Percentiles rank a stretch among this genome's conserved stretches.
Conservation (phyloP, 2,888 invertebrate genomes). For the Hymenopus coronatus region DNA sequence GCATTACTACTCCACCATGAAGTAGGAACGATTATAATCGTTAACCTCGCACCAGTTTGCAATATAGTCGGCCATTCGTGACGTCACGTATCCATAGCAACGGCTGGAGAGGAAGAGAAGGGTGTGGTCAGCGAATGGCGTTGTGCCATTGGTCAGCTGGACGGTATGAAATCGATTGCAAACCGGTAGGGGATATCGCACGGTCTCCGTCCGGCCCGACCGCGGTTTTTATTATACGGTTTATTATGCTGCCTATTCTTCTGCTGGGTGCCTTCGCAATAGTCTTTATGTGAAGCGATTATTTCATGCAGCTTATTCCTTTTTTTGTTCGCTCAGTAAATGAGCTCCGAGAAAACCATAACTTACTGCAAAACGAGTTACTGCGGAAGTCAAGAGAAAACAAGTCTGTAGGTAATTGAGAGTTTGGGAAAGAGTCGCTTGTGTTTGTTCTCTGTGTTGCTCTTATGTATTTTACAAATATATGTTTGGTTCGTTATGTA, state of each 20-base stretch:
- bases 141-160: slow-evolving; percentile 20
- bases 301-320: not conserved
- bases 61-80: not conserved
- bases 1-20: not conserved
- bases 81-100: not conserved
- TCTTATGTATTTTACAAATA: too few relatives aligned
- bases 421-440: too few relatives aligned
- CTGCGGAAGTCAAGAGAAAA: not conserved
- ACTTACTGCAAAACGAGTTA: not conserved
- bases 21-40: not conserved
- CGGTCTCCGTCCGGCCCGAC: not conserved
- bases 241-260: not conserved
- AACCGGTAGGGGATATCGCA: not conserved
- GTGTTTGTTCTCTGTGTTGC: too few relatives aligned
- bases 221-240: not conserved
- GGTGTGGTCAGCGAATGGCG: slow-evolving; percentile 24
- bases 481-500: too few relatives aligned
- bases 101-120: not conserved
- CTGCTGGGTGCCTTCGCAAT: not conserved
- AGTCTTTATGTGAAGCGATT: not conserved
- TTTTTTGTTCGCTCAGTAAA: not conserved
- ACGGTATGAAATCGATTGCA: slow-evolving; percentile 12
- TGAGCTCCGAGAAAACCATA: not conserved
- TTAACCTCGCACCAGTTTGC: not conserved
- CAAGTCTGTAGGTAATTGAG: too few relatives aligned